Conservation (phyloP, 2,888 invertebrate species). For the Achlya flavicornis region DNA sequence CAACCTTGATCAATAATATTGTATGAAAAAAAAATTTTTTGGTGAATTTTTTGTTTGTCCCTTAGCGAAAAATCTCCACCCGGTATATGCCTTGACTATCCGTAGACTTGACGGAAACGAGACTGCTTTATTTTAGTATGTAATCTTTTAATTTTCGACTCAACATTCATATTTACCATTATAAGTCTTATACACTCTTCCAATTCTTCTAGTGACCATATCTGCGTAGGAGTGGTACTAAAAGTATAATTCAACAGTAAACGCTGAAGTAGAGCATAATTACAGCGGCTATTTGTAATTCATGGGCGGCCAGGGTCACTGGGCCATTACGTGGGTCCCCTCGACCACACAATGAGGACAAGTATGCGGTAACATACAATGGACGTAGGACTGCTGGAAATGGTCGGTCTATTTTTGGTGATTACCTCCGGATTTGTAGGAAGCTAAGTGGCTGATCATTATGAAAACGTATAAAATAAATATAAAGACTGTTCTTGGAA, state of each 20-base stretch:
- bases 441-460: too few species aligned
- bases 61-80: too few species aligned
- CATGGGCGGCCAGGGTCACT: conserved; percentile 56
- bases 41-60: too few species aligned
- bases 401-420: not conserved
- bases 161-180: not conserved
- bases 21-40: too few species aligned
- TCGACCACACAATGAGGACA: conserved; percentile 56
- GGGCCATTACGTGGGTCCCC: conserved; percentile 53
- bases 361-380: conserved; percentile 45
- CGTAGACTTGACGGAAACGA: too few species aligned
- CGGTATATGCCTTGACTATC: too few species aligned
- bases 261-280: conserved; percentile 50
- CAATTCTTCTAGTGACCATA: not conserved
- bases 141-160: not conserved
- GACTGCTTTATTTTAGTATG: too few species aligned
- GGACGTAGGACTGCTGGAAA: conserved; percentile 35
- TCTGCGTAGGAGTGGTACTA: conserved; percentile 29
- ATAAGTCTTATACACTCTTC: not conserved
- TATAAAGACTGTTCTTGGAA: too few species aligned
- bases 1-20: too few species aligned
- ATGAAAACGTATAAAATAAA: too few species aligned
- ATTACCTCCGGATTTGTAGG: too few species aligned
- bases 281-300: conserved; percentile 62
- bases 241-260: conserved; percentile 56